Evolutionary conservation across 1,140 invertebrate species (phyloP).

Genomic region (fruit fly (Drosophila melanogaster)): DNA sequence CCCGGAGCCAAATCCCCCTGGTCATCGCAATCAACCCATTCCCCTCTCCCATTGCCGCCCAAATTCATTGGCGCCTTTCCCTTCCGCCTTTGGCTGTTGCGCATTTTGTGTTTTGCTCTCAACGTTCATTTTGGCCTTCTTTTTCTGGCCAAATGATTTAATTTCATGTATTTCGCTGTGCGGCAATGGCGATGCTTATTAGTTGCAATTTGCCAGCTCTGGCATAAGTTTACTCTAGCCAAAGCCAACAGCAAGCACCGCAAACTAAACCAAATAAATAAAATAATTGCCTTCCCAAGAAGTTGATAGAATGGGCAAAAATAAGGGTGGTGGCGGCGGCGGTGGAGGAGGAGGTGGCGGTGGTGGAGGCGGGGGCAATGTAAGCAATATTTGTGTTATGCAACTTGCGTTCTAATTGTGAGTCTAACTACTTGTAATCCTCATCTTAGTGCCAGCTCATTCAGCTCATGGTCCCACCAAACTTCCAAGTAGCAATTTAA

Average conservation of each 20-base stretch:
- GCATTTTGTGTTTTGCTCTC: constrained; percentile 67
- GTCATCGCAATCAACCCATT: background rate
- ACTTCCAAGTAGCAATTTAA: background rate
- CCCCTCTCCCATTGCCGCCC: background rate
- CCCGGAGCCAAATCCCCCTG: constrained; percentile 1
- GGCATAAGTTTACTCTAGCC: constrained; percentile 52
- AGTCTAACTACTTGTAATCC: constrained; percentile 43
- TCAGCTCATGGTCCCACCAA: background rate
- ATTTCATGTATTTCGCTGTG: constrained; percentile 66
- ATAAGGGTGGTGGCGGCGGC: constrained; percentile 69
- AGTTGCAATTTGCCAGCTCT: constrained; percentile 73
- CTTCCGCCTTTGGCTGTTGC: constrained; percentile 38
- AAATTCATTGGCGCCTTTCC: constrained; percentile 10
- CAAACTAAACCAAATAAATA: constrained; percentile 56
- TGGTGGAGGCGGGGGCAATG: constrained; percentile 72
- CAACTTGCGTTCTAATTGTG: constrained; percentile 72
- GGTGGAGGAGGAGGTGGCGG: constrained; percentile 44
- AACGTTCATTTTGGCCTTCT: constrained; percentile 49
- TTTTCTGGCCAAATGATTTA: constrained; percentile 56
- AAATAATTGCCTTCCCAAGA: constrained; percentile 47
- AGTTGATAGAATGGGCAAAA: constrained; percentile 77
- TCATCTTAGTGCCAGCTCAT: background rate
- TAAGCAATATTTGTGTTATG: constrained; percentile 84
- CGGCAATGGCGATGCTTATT: constrained; percentile 60
- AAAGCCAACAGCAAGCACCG: constrained; percentile 14